These are phyloP conservation scores for Bucorvus abyssinicus DNA, from an alignment of 2,797 vertebrate species.

Conservation along the genomic window DNA sequence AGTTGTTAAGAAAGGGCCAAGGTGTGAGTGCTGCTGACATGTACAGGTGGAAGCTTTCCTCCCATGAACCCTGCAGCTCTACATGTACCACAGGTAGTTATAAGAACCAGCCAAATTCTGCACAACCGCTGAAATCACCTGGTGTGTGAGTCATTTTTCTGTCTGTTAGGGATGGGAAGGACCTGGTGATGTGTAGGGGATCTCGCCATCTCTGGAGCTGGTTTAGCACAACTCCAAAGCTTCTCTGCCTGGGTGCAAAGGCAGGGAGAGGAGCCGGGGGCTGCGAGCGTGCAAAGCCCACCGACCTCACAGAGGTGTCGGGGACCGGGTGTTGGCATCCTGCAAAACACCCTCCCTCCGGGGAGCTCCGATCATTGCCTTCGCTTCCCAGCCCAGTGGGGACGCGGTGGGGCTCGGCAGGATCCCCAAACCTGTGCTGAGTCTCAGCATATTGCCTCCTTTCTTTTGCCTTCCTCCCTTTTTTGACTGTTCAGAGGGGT, in stretches of 20 bases:
- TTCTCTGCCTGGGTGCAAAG: background rate
- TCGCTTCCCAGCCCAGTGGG: background rate
- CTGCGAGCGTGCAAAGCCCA: background rate
- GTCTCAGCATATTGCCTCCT: background rate
- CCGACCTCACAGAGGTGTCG: fast-evolving
- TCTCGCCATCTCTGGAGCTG: background rate
- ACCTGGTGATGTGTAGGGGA: background rate
- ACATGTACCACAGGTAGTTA: constrained; percentile 93
- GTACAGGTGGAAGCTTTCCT: constrained; percentile 98
- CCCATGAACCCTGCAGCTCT: constrained; percentile 96
- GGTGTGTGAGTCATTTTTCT: constrained; percentile 64
- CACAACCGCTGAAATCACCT: constrained; percentile 43
- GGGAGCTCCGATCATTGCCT: background rate
- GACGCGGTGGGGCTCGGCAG: background rate
- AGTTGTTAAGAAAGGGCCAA: constrained; percentile 87
- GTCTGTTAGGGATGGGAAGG: constrained; percentile 35
- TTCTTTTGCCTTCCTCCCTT: background rate
- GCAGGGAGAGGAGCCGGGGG: background rate
- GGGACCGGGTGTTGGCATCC: background rate
- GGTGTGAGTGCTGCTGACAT: constrained; percentile 94
- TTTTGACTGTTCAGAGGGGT: background rate
- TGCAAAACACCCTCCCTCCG: background rate
- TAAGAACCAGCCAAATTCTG: constrained; percentile 49
- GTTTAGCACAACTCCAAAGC: background rate
- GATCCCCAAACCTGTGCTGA: background rate